Evolutionary conservation across 2,888 invertebrate species (phyloP), one percentile per base, ranked within the genome.

Genomic region (Dexiosoma caninum): DNA sequence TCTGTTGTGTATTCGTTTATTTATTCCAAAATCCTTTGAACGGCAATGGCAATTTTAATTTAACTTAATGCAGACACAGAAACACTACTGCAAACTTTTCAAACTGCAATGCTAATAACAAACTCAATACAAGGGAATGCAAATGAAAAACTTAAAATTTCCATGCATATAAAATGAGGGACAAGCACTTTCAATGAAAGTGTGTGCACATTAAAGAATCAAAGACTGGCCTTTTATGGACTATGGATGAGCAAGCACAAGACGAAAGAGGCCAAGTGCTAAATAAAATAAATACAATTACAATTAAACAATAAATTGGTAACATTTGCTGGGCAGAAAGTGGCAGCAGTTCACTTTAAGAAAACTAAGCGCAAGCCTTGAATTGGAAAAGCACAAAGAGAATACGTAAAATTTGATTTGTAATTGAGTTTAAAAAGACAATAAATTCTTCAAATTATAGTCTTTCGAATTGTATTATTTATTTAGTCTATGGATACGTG

Each of bases 121-220:
- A 67, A 75, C 67, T 51, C 30, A 42, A 44, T 23, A 23, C 23
- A 14, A 6, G 46, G 9, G 60, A 64, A 51, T 44, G 35, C 49
- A 49, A 14, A 77, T 40, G 55, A 55, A 77, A 64, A 77, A 81
- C 81, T 81, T 81, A 69, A 81, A 83, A 83, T 83, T 83, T 81
- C 82, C 69, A 83, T 83, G 83, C 81, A 83, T 83, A 83, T 83
- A 80, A 83, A 75, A 83, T 81, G 66, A 78, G 74, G 70, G 55
- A 75, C 10, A 60, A 12, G 23, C 16, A 40, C 32, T 21, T 19
- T 62, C 59, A 32, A 62, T 46, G 60, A 53, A 42, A 32, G 19
- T 74, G 44, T 74, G 44, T 66, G 57, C 64, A 66, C 57, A 74
- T 64, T 57, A 49, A 49, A 66, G 40, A 30, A 27, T 46, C 10